phyloP scores from a whole-genome alignment of 2,888 invertebrate species.

The Matsumyia berberina region DNA sequence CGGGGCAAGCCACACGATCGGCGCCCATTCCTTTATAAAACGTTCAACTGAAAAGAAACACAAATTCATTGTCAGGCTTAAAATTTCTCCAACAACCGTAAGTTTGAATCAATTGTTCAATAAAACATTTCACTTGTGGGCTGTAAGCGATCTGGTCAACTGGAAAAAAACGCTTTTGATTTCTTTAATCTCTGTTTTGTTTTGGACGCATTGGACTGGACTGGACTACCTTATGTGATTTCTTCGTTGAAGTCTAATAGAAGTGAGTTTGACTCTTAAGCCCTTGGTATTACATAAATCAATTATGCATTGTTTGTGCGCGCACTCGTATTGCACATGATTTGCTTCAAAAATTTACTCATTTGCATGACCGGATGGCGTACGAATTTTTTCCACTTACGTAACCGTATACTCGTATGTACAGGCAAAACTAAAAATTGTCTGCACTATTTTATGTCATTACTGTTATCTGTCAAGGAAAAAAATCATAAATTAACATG shows the following conservation, averaged over 20 bases:
- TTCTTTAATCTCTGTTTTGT: conserved; percentile 22
- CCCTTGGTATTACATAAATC: conserved; percentile 58
- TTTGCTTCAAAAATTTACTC: conserved; percentile 45
- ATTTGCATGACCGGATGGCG: conserved; percentile 54
- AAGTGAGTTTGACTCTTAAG: conserved; percentile 4
- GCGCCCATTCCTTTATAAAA: conserved; percentile 87
- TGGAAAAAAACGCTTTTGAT: conserved; percentile 35
- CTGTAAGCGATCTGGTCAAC: conserved; percentile 4
- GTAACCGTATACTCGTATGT: conserved; percentile 2
- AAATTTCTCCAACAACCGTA: conserved; percentile 41
- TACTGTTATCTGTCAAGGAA: neutral
- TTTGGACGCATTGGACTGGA: conserved; percentile 2
- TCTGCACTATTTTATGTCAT: conserved; percentile 3
- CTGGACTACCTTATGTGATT: neutral
- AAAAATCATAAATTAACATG: neutral
- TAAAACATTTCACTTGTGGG: conserved; percentile 30
- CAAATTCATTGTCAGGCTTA: neutral
- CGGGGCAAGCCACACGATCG: conserved; percentile 88
- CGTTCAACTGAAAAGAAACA: conserved; percentile 81
- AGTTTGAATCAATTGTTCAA: conserved; percentile 29
- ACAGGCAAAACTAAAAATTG: neutral
- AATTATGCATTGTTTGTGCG: conserved; percentile 57
- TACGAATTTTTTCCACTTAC: conserved; percentile 22
- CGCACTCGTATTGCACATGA: conserved; percentile 58
- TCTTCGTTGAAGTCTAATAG: conserved; percentile 8